Conservation (phyloP, 30 jellyfish, hydroid and myxozoan species). For the Aurelia sp. region DNA sequence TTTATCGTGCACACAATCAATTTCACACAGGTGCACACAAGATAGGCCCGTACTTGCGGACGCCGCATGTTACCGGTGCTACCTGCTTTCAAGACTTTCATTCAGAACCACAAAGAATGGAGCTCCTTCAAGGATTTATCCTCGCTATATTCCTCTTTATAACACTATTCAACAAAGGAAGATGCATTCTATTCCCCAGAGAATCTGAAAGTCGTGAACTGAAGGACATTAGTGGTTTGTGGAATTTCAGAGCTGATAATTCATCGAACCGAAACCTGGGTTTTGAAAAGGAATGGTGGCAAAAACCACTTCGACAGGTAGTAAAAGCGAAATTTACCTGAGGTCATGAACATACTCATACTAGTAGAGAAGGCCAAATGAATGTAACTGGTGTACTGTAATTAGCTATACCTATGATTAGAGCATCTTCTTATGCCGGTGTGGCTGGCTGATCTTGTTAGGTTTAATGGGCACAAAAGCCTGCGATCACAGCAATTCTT, state of each 20-base stretch:
- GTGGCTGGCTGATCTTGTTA: neutral
- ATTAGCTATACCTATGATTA: too few relatives aligned
- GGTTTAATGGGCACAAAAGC: too few relatives aligned
- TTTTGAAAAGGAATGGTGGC: constrained; percentile 88
- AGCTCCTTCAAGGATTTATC: neutral
- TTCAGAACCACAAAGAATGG: neutral
- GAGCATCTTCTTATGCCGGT: neutral
- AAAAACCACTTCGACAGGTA: constrained; percentile 87
- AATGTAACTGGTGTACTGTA: too few relatives aligned
- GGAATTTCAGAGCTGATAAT: constrained; percentile 94
- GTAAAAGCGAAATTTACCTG: neutral
- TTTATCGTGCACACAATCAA: too few relatives aligned
- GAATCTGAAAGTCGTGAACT: constrained; percentile 94
- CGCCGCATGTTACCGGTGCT: too few relatives aligned
- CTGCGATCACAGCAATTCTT: too few relatives aligned
- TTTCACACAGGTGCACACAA: too few relatives aligned
- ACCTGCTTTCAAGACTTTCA: too few relatives aligned
- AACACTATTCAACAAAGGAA: neutral
- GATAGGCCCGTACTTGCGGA: too few relatives aligned
- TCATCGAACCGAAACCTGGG: constrained; percentile 89
- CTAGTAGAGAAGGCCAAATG: too few relatives aligned
- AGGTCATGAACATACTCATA: neutral
- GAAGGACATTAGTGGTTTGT: constrained; percentile 81
- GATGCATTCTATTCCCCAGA: constrained; percentile 77
- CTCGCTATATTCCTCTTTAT: neutral